Conservation (phyloP, 64 coral and sea anemone species). For the Actinia equina region DNA sequence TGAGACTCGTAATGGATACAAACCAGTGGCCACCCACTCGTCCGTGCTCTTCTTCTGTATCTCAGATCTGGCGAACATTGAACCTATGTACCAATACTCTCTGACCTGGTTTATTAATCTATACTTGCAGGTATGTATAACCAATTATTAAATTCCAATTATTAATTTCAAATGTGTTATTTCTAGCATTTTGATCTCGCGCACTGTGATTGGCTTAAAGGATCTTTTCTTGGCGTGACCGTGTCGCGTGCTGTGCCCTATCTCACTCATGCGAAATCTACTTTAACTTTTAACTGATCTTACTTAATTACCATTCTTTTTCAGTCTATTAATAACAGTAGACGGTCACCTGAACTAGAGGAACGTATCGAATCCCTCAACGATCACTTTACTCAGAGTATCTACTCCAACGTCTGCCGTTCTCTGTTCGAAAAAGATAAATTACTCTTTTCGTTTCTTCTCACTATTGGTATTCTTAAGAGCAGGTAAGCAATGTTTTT, state of each 20-base stretch:
- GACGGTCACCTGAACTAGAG: constrained; percentile 63
- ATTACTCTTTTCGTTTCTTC: constrained; percentile 87
- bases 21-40: constrained; percentile 88
- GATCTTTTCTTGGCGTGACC: no score
- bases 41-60: constrained; percentile 97
- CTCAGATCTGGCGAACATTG: constrained; percentile 98
- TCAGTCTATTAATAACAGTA: constrained; percentile 94
- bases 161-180: no score
- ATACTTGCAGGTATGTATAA: constrained; percentile 77
- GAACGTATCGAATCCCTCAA: constrained; percentile 89
- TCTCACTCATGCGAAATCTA: no score
- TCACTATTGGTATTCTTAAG: constrained; percentile 90
- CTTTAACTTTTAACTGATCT: background rate
- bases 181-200: no score
- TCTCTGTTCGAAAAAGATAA: constrained; percentile 99
- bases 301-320: constrained; percentile 12
- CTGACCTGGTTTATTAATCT: constrained; percentile 97
- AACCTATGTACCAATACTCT: constrained; percentile 99
- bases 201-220: no score
- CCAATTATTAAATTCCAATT: no score
- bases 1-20: constrained; percentile 95
- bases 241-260: no score
- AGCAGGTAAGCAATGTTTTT: constrained; percentile 52
- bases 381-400: constrained; percentile 95
- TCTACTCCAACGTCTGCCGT: constrained; percentile 96